Conservation (phyloP, 2,888 invertebrate genomes). For the Conus canariensis region DNA sequence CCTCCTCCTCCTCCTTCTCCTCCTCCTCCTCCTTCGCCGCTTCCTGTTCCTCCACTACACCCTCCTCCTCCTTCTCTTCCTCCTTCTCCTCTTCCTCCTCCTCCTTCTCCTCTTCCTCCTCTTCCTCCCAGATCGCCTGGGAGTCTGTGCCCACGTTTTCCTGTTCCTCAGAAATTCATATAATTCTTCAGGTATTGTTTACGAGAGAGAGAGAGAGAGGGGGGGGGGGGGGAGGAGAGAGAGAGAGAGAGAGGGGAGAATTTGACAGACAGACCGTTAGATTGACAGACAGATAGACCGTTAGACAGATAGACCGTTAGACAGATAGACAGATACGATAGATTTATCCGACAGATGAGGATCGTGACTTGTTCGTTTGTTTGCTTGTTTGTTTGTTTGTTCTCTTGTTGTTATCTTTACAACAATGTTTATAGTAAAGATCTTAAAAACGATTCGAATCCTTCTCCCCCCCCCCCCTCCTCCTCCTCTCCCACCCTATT, state of each 20-base stretch:
- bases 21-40: not conserved
- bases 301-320: too few relatives aligned
- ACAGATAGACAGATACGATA: not conserved
- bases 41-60: not conserved
- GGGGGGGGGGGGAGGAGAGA: not conserved
- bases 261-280: too few relatives aligned
- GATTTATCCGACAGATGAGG: not conserved
- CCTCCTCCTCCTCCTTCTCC: not conserved
- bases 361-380: not conserved
- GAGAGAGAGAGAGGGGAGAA: not conserved
- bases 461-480: not conserved
- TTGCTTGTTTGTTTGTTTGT: too few relatives aligned
- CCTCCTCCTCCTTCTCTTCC: not conserved
- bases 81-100: not conserved
- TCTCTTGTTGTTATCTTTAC: not conserved
- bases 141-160: not conserved
- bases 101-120: not conserved
- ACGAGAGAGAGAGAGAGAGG: too few relatives aligned
- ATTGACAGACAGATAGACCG: not conserved
- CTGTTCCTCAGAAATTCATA: too few relatives aligned
- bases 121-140: not conserved
- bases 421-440: not conserved
- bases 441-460: not conserved
- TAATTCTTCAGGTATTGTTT: too few relatives aligned
- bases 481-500: too few relatives aligned